Evolutionary conservation across 2,797 vertebrate species (phyloP).

Genomic region (Leucoraja ocellata): DNA sequence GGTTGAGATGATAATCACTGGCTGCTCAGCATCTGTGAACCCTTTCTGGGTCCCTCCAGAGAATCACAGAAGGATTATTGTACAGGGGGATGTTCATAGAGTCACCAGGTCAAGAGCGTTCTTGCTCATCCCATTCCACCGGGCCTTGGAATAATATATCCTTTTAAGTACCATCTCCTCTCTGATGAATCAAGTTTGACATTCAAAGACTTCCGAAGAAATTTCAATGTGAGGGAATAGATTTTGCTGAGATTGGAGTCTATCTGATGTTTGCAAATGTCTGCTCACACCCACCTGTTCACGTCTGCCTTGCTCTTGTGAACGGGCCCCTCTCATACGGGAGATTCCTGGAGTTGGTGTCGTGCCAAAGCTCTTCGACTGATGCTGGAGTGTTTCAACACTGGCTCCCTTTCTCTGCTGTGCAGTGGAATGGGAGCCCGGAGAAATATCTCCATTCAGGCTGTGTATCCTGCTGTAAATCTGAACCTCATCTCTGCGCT

Average conservation of each 20-base stretch:
- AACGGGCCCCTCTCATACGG: background rate
- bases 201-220: background rate
- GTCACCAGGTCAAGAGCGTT: too few species aligned
- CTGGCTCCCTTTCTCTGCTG: background rate
- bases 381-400: background rate
- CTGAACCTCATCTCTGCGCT: background rate
- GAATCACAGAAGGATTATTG: too few species aligned
- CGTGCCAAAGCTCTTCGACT: background rate
- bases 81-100: too few species aligned
- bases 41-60: background rate
- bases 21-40: background rate
- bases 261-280: conserved; percentile 6
- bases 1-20: background rate
- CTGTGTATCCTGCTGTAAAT: too few species aligned
- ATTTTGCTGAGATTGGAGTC: conserved; percentile 5
- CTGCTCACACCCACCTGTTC: background rate
- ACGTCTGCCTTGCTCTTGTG: background rate
- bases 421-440: background rate
- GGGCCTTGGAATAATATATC: too few species aligned
- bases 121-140: background rate
- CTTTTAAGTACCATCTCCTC: background rate
- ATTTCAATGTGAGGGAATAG: background rate
- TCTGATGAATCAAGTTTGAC: background rate
- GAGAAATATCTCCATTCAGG: background rate
- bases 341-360: background rate